These are phyloP conservation scores for Olivierus martensii DNA, from an alignment of 1,140 invertebrate species.

Conservation along the genomic window DNA sequence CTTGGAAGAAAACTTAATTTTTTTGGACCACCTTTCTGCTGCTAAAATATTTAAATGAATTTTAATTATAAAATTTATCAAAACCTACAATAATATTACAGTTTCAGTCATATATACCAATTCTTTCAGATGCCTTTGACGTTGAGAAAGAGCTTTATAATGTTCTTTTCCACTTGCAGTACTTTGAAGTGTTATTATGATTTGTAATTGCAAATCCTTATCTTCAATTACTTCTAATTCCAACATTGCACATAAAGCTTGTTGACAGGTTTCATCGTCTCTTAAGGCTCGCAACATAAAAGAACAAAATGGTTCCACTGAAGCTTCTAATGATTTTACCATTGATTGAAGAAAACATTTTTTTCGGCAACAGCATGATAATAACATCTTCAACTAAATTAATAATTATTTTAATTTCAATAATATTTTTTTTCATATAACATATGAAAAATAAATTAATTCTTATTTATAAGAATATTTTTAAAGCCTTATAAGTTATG, in stretches of 20 bases:
- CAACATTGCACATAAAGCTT: conserved; percentile 62
- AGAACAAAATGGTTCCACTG: conserved; percentile 20
- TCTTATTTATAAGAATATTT: no score
- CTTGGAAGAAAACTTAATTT: conserved; percentile 64
- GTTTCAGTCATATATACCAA: conserved; percentile 36
- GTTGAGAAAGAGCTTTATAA: conserved; percentile 56
- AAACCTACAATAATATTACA: neutral
- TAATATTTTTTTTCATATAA: no score
- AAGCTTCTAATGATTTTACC: conserved; percentile 53
- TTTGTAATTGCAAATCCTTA: conserved; percentile 49
- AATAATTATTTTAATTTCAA: neutral
- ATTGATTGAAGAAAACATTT: conserved; percentile 59
- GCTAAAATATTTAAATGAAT: conserved; percentile 37
- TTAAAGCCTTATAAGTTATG: no score
- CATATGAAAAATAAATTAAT: no score
- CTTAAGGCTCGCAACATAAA: conserved; percentile 52
- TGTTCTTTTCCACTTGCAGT: conserved; percentile 51
- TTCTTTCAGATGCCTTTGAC: conserved; percentile 58
- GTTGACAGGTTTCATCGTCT: conserved; percentile 50
- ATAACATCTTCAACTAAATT: conserved; percentile 48
- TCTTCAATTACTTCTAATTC: conserved; percentile 55
- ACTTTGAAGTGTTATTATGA: conserved; percentile 64
- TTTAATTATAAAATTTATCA: neutral
- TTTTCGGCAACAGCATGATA: conserved; percentile 60
- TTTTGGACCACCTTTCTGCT: conserved; percentile 69